Percentiles rank a stretch among this genome's conserved stretches.
These are phyloP conservation scores for Coleophora flavipennella DNA, from an alignment of 2,888 invertebrate species.

Conservation along the genomic window DNA sequence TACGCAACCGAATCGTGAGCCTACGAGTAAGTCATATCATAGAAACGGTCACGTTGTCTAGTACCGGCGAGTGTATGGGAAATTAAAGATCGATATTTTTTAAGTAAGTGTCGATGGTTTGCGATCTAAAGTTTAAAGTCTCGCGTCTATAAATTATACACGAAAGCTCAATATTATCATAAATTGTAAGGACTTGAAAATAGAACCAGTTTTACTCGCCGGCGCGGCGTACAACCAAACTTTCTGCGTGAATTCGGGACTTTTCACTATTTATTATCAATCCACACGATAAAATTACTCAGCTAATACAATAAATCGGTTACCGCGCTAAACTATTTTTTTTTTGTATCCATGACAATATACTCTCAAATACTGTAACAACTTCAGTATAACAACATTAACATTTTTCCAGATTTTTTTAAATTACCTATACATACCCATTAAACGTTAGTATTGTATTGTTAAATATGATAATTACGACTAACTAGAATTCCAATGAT, in stretches of 20 bases:
- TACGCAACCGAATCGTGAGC: too few species aligned
- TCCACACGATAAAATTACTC: constrained; percentile 45
- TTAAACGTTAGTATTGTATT: constrained; percentile 33
- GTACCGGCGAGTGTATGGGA: too few species aligned
- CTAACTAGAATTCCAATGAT: constrained; percentile 54
- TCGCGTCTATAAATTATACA: too few species aligned
- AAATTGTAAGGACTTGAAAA: too few species aligned
- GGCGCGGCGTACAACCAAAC: constrained; percentile 2
- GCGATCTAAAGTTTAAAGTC: too few species aligned
- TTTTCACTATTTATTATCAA: constrained; percentile 52
- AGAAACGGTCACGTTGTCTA: constrained; percentile 1
- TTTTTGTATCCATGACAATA: constrained; percentile 61
- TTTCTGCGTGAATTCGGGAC: constrained; percentile 22
- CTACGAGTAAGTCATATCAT: too few species aligned
- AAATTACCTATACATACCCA: constrained; percentile 61
- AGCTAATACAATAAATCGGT: constrained; percentile 23
- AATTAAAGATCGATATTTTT: too few species aligned
- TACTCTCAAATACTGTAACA: constrained; percentile 74
- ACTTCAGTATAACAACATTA: constrained; percentile 72
- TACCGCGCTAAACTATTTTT: constrained; percentile 53
- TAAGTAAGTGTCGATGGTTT: too few species aligned
- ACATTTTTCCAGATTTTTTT: constrained; percentile 59
- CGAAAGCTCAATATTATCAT: too few species aligned
- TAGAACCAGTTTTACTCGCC: too few species aligned
- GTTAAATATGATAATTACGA: constrained; percentile 44